Evolutionary conservation across 2,113 vertebrate species (phyloP), one percentile per base, ranked within the genome.

Genomic region (Cyprinus carpio): DNA sequence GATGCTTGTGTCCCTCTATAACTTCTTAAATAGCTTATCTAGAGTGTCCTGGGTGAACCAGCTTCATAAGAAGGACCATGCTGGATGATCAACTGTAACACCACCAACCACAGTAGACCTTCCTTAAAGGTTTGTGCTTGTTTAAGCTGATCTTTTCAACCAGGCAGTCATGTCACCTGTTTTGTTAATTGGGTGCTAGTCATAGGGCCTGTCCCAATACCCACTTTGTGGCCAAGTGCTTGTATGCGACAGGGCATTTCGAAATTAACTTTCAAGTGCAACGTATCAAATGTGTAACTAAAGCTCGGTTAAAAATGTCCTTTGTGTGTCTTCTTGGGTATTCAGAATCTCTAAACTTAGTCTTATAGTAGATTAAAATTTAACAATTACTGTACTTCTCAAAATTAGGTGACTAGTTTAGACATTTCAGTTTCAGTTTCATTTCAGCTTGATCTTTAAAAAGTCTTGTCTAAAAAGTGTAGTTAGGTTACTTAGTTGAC

Each of bases 111-210:
- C 20, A 43, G 20, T 43, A 43, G 71, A 74, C 11, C 37, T 72
- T 11, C 34, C 34, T 74, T 74, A 12, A 25, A 43, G 2, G 6
- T 12, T 40, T 72, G 7, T 72, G 34, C 37, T n/a, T 34, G 67
- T 43, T 74, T n/a, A 74, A 46, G 71, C 2, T 74, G 23, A 74
- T 46, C 71, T 25, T 46, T 74, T 43, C 34, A 74, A 46, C 71
- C 6, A 5, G 11, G 11, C 37, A 46, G 69, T 43, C 71, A 43
- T 46, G 37, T 25, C 15, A 71, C 16, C 6, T 46, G 71, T 74
- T 46, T 74, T 23, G 71, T 5, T 25, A 25, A 7, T 40, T 74
- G 71, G 10, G 11, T 6, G 23, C 2, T 46, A 46, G 5, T 74
- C 11, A n/a, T 25, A 43, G 71, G 71, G 23, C 23, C 0, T 43